Evolutionary conservation across 2,113 vertebrate species (phyloP).

Genomic region (Phocoena sinus): DNA sequence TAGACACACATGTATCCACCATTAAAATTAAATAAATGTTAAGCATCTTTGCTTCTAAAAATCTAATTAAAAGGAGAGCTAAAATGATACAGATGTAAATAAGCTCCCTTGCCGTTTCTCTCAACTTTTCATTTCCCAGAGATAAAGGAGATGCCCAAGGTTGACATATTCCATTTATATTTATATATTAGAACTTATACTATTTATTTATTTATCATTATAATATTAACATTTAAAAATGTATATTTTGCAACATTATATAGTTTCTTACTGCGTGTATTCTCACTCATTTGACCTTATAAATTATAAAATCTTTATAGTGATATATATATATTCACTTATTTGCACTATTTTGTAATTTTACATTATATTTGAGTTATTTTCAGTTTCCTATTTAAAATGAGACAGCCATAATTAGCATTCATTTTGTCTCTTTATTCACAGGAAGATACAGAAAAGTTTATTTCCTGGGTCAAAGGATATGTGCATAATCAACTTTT

Average conservation of each 20-base stretch:
- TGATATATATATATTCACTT: neutral
- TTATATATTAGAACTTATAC: neutral
- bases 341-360: neutral
- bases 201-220: neutral
- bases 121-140: neutral
- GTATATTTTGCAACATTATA: neutral
- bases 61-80: neutral
- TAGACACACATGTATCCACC: neutral
- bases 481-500: neutral
- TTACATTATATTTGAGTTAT: neutral
- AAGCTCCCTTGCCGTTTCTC: neutral
- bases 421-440: neutral
- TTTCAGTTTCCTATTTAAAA: slow-evolving; percentile 5
- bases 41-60: neutral
- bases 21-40: neutral
- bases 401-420: neutral
- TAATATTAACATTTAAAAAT: neutral
- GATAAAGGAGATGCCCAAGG: neutral
- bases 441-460: neutral
- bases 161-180: neutral
- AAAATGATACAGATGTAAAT: neutral
- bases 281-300: neutral
- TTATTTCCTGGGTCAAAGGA: slow-evolving; percentile 6
- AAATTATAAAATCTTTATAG: neutral
- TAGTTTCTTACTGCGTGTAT: neutral